Base-by-base conservation (phyloP, 2,113 vertebrate species). In the Tyrannus savana region DNA sequence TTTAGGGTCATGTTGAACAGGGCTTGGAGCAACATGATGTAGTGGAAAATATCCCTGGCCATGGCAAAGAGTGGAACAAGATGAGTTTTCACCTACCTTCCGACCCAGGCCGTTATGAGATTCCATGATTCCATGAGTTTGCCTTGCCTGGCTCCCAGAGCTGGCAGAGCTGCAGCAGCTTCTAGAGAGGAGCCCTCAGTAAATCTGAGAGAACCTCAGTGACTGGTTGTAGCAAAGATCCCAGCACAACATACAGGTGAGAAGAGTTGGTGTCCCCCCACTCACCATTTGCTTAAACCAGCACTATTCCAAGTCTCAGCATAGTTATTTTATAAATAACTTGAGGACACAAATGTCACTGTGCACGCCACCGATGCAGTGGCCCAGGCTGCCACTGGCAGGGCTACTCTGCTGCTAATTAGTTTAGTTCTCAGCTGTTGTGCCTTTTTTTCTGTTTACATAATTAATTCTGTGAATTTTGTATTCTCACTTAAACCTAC, bases 391-490 rank as follows among this genome's bases (percentile, higher is more conserved):
- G 95, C 76, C 76, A 41, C 10, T 24, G 85, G 47, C 3, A 12
- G 75, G 89, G 69, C 21, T 3, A 58, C 67, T 89, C 69, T 72
- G 83, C 84, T 87, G 79, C 83, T 96, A 95, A 92, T 96, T 87
- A 95, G 80, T 93, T 93, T 74, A 77, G 56, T 90, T 91, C 77
- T 91, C 91, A 88, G 67, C 90, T 68, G 7, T 86, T 64, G 56
- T 55, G 72, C 47, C 55, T 91, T 28, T 73, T 74, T 66, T 46
- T 13, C 94, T 96, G 93, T 97, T 97, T 94, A 97, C 94, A 89
- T 92, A 97, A 94, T 97, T 96, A 96, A 97, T 93, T 95, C 5
- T 58, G 93, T 69, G 79, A 79, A 66, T 96, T 97, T 93, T 96
- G 95, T 96, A 95, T 96, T 88, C 93, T 87, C 88, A 94, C 92